Conservation (phyloP, 2,797 vertebrate genomes). For the Lindbergichthys nudifrons region DNA sequence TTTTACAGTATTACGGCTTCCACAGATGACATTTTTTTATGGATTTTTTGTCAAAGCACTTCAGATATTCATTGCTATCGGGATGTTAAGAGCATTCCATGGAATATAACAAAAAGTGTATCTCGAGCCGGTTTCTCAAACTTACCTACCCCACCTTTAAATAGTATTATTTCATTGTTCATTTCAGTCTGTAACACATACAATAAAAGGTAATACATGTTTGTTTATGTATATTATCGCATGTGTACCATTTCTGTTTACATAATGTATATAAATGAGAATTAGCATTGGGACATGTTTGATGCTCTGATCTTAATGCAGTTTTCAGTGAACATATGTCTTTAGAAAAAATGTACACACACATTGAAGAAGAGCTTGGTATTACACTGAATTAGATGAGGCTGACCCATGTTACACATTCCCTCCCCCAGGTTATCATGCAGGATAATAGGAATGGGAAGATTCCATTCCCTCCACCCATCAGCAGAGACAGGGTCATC, state of each 20-base stretch:
- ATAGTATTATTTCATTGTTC: background rate
- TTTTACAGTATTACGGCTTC: no score
- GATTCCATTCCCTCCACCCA: constrained; percentile 76
- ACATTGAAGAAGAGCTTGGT: background rate
- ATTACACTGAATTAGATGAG: background rate
- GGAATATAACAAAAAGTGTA: no score
- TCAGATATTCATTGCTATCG: no score
- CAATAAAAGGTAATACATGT: background rate
- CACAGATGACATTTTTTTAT: no score
- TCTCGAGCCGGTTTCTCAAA: no score
- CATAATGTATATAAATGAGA: background rate
- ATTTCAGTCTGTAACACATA: background rate
- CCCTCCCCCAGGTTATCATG: constrained; percentile 38
- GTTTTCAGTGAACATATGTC: background rate
- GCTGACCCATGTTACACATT: background rate
- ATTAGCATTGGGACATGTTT: background rate
- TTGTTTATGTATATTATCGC: background rate
- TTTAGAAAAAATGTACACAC: background rate
- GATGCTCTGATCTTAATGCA: background rate
- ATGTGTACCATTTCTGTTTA: background rate
- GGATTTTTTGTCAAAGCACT: no score
- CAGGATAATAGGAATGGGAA: constrained; percentile 75
- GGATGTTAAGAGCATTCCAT: no score
- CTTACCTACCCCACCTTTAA: no score
- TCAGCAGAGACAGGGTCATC: constrained; percentile 88